Evolutionary conservation across 2,113 vertebrate species (phyloP).

Genomic region (Paracanthobrama guichenoti): DNA sequence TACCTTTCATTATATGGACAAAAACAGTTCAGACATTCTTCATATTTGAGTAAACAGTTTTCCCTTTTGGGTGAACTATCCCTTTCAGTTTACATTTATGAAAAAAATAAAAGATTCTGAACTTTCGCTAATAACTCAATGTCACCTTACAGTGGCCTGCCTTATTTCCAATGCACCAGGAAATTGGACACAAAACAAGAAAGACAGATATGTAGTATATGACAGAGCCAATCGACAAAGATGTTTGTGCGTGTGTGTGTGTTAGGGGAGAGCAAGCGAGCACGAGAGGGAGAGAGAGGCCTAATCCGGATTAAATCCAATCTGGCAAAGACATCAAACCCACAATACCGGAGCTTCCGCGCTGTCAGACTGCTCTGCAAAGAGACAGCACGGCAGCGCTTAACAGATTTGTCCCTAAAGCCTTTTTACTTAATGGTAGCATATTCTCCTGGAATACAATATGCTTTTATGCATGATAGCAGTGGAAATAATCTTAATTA

Average conservation of each 20-base stretch:
- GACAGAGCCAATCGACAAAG: constrained; percentile 39
- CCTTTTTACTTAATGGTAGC: constrained; percentile 65
- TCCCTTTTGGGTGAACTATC: not conserved
- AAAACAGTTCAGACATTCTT: too few relatives aligned
- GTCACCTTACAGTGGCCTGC: not conserved
- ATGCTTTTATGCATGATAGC: constrained; percentile 63
- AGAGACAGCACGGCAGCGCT: constrained; percentile 57
- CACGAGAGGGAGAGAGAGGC: constrained; percentile 51
- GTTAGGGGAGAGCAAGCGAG: constrained; percentile 16
- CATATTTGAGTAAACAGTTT: not conserved
- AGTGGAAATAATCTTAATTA: constrained; percentile 64
- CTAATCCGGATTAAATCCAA: constrained; percentile 85
- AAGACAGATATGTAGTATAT: constrained; percentile 27
- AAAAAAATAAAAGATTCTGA: not conserved
- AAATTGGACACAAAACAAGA: constrained; percentile 35
- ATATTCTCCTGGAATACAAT: constrained; percentile 64
- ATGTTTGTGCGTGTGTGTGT: constrained; percentile 27
- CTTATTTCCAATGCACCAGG: constrained; percentile 16
- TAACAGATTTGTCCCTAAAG: constrained; percentile 66
- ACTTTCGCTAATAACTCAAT: constrained; percentile 13
- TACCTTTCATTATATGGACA: too few relatives aligned
- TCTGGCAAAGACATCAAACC: constrained; percentile 83
- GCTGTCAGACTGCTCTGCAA: constrained; percentile 70
- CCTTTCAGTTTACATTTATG: not conserved
- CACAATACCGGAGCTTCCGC: constrained; percentile 77